These are phyloP conservation scores for Urosaurus nigricauda DNA, from an alignment of 2,797 vertebrate species.

Conservation along the genomic window DNA sequence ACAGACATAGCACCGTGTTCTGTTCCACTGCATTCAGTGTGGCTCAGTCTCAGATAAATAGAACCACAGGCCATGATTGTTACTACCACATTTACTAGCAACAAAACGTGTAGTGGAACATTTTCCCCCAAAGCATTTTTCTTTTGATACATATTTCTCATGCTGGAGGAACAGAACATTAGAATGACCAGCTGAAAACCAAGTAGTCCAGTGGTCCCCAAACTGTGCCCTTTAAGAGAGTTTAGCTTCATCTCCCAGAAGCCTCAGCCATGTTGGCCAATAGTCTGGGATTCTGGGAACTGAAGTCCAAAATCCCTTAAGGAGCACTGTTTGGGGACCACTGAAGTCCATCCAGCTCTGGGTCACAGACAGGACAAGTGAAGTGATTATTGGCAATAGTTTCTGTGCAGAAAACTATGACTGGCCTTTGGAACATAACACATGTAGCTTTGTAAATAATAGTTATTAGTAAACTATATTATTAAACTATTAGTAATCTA, in stretches of 20 bases:
- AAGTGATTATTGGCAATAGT: background rate
- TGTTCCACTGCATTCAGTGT: background rate
- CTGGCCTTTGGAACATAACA: background rate
- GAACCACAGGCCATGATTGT: conserved; percentile 53
- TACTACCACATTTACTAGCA: conserved; percentile 43
- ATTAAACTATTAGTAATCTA: no score
- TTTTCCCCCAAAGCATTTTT: conserved; percentile 44
- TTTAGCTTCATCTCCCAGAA: no score
- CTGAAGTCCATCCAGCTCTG: background rate
- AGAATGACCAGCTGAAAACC: background rate
- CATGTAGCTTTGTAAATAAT: background rate
- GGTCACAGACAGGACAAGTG: background rate
- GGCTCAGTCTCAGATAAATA: background rate
- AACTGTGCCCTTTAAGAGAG: no score
- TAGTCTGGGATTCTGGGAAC: no score
- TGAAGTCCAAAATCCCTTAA: no score
- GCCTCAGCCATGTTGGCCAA: no score
- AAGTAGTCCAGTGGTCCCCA: background rate
- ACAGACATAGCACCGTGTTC: background rate
- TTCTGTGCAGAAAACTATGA: background rate
- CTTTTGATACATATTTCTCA: conserved; percentile 8
- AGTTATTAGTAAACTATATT: background rate
- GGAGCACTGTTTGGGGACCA: no score
- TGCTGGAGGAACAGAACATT: background rate
- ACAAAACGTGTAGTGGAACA: conserved; percentile 56